Evolutionary conservation across 53 echinoderm and acorn worm genomes (phyloP).

Genomic region (Crossaster papposus): DNA sequence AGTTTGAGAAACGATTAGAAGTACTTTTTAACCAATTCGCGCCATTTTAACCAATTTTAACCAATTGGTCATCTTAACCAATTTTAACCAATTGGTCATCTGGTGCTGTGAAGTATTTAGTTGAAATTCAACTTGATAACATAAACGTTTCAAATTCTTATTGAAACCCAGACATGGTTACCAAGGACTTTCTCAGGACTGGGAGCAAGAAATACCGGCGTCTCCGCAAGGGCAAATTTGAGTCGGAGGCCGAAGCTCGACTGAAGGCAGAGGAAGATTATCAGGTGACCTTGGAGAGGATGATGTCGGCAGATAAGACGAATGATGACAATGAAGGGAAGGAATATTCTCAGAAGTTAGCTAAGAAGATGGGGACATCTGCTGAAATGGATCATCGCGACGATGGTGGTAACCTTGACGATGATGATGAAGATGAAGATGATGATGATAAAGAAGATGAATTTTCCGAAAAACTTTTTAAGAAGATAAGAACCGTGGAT

Average conservation of each 20-base stretch:
- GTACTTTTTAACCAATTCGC: too few relatives aligned
- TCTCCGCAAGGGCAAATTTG: slow-evolving; percentile 29
- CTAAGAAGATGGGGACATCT: slow-evolving; percentile 10
- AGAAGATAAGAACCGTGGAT: neutral
- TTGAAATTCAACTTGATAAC: too few relatives aligned
- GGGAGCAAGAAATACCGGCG: slow-evolving; percentile 48
- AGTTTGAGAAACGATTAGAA: too few relatives aligned
- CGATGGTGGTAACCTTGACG: neutral
- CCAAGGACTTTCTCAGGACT: slow-evolving; percentile 30
- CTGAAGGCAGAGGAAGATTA: slow-evolving; percentile 50
- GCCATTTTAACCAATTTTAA: too few relatives aligned
- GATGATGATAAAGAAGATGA: slow-evolving; percentile 31
- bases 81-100: too few relatives aligned
- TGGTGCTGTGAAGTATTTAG: too few relatives aligned
- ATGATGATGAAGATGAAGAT: slow-evolving; percentile 6
- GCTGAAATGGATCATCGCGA: neutral
- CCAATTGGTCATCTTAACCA: too few relatives aligned
- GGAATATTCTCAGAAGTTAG: neutral
- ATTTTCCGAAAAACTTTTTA: neutral
- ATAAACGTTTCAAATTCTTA: neutral
- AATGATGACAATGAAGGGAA: slow-evolving; percentile 19
- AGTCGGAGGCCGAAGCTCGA: slow-evolving; percentile 56
- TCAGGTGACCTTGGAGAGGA: slow-evolving; percentile 41
- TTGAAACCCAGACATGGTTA: slow-evolving; percentile 29
- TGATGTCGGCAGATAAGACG: slow-evolving; percentile 14